Percentiles rank a stretch among this genome's conserved stretches.
phyloP scores from a whole-genome alignment of 2,113 vertebrate species.

The Siphamia tubifer region DNA sequence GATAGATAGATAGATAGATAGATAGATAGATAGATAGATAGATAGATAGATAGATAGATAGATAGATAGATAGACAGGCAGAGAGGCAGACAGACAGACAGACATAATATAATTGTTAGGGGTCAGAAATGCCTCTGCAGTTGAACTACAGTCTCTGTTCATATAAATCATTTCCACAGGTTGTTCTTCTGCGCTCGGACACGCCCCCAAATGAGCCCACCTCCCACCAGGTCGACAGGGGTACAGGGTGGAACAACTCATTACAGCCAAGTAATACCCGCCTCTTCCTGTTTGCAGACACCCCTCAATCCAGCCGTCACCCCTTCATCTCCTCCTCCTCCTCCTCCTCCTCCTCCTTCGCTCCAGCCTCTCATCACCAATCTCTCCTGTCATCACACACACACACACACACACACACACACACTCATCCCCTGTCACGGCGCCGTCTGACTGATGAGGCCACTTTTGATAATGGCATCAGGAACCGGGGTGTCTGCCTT shows the following conservation, averaged over 20 bases:
- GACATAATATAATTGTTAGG: too few species aligned
- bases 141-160: background rate
- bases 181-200: constrained; percentile 10
- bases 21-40: too few species aligned
- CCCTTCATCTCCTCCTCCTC: constrained; percentile 26
- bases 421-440: constrained; percentile 58
- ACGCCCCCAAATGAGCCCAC: constrained; percentile 13
- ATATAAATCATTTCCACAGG: constrained; percentile 11
- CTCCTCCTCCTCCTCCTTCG: constrained; percentile 23
- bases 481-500: constrained; percentile 74
- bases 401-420: constrained; percentile 67
- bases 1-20: too few species aligned
- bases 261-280: constrained; percentile 13
- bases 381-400: constrained; percentile 71
- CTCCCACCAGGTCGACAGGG: constrained; percentile 26
- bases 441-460: constrained; percentile 71
- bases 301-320: constrained; percentile 41
- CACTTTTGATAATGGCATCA: constrained; percentile 79
- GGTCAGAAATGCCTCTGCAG: too few species aligned
- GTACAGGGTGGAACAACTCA: constrained; percentile 40
- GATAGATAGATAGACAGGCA: too few species aligned
- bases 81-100: too few species aligned
- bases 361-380: constrained; percentile 67
- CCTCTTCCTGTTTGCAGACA: constrained; percentile 51
- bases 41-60: too few species aligned